Conservation (phyloP, 2,797 vertebrate species). For the Sebastes itinus region DNA sequence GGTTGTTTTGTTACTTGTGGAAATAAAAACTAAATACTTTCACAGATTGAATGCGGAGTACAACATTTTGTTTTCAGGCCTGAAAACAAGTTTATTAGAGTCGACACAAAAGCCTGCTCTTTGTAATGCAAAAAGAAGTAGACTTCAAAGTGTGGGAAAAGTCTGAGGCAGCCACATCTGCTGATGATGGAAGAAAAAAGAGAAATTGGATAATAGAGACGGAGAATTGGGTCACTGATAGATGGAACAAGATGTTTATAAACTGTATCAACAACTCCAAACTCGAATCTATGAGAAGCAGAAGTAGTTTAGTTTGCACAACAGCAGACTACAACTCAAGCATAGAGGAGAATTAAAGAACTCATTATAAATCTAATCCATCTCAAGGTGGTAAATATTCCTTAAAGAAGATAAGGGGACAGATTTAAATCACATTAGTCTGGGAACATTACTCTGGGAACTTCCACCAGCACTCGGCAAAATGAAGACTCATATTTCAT, state of each 20-base stretch:
- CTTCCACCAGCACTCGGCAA: neutral
- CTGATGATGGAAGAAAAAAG: neutral
- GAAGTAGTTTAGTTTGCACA: neutral
- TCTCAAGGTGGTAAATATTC: neutral
- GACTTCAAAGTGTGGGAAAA: neutral
- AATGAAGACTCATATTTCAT: neutral
- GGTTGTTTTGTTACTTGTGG: neutral
- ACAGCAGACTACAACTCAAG: neutral
- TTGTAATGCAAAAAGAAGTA: neutral
- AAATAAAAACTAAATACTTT: neutral
- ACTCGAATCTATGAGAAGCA: neutral
- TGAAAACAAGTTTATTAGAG: neutral
- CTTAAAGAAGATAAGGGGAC: neutral
- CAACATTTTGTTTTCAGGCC: neutral
- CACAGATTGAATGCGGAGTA: neutral
- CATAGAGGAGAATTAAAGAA: neutral
- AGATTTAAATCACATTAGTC: slow-evolving; percentile 1
- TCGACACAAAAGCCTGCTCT: neutral
- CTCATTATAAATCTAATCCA: neutral
- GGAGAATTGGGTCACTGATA: slow-evolving; percentile 8
- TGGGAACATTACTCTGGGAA: neutral
- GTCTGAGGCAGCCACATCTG: neutral
- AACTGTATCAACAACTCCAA: slow-evolving; percentile 41
- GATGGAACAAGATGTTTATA: slow-evolving; percentile 42
- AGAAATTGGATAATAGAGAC: neutral